Evolutionary conservation across 2,113 vertebrate species (phyloP).

Genomic region (Sander vitreus): DNA sequence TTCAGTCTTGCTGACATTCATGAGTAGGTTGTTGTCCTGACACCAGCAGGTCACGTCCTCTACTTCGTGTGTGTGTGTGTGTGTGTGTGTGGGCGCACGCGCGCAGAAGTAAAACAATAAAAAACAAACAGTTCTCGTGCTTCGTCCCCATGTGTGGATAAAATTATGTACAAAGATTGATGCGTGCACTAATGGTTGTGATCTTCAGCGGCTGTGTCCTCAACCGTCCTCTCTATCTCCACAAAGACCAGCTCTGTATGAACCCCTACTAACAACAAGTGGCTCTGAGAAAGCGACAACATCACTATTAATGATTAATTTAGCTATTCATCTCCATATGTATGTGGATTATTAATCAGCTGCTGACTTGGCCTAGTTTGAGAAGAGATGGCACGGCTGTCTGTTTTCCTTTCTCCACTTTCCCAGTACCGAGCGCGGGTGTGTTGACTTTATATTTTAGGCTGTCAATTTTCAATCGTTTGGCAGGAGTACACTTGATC

Average conservation of each 20-base stretch:
- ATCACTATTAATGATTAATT: slow-evolving; percentile 72
- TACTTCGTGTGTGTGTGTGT: too few species aligned
- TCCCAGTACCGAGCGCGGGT: slow-evolving; percentile 23
- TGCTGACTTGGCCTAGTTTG: slow-evolving; percentile 74
- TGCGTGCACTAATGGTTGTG: slow-evolving; percentile 7
- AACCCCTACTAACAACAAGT: slow-evolving; percentile 59
- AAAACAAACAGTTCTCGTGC: not conserved
- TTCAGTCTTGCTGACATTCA: too few species aligned
- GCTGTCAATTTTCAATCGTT: slow-evolving; percentile 34
- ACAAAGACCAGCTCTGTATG: slow-evolving; percentile 37
- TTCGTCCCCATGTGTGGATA: not conserved
- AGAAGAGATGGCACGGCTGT: slow-evolving; percentile 47
- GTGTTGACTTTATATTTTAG: slow-evolving; percentile 55
- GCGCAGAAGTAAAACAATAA: not conserved
- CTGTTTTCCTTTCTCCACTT: slow-evolving; percentile 47
- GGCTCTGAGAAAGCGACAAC: slow-evolving; percentile 39
- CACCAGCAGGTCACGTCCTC: too few species aligned
- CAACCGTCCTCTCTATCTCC: slow-evolving; percentile 20
- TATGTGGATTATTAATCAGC: slow-evolving; percentile 82
- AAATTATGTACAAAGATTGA: slow-evolving; percentile 21
- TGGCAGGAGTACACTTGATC: slow-evolving; percentile 48
- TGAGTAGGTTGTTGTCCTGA: too few species aligned
- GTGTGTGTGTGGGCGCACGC: too few species aligned
- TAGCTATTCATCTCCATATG: slow-evolving; percentile 76
- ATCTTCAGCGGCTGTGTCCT: slow-evolving; percentile 24